phyloP scores from a whole-genome alignment of 2,888 invertebrate species.

The Polia nebulosa region DNA sequence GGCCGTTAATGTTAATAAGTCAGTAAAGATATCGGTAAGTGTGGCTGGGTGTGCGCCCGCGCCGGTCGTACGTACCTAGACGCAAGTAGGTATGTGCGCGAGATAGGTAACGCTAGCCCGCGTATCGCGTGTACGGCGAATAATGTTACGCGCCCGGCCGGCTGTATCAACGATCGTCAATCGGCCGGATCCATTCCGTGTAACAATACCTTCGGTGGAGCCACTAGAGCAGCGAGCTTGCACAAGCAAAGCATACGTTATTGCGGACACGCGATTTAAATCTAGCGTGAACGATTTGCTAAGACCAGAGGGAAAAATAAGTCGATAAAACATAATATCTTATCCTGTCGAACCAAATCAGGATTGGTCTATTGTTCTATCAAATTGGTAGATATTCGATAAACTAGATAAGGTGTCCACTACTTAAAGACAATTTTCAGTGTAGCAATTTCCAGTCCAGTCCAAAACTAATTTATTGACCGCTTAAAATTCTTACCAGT shows the following conservation, averaged over 20 bases:
- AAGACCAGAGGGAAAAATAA: no score
- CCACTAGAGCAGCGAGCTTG: slow-evolving; percentile 65
- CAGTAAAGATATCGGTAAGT: slow-evolving; percentile 66
- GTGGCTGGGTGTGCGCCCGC: slow-evolving; percentile 62
- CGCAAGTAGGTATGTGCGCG: slow-evolving; percentile 61
- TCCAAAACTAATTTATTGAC: no score
- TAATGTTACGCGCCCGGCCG: slow-evolving; percentile 88
- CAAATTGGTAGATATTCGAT: no score
- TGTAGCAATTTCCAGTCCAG: no score
- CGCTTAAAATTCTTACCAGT: no score
- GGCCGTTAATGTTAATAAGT: slow-evolving; percentile 57
- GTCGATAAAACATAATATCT: no score
- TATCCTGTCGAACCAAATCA: no score
- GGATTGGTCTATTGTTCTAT: no score
- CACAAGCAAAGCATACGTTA: slow-evolving; percentile 41
- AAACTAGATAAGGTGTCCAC: no score
- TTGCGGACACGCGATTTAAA: not conserved
- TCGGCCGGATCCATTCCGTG: slow-evolving; percentile 89
- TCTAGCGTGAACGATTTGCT: not conserved
- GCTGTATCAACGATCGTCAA: slow-evolving; percentile 90
- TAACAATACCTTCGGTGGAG: slow-evolving; percentile 87
- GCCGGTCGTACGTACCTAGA: slow-evolving; percentile 54
- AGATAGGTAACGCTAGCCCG: slow-evolving; percentile 89
- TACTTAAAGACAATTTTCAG: no score
- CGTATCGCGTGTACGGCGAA: slow-evolving; percentile 87